phyloP scores from a whole-genome alignment of 2,113 vertebrate species.

The Elephas maximus region DNA sequence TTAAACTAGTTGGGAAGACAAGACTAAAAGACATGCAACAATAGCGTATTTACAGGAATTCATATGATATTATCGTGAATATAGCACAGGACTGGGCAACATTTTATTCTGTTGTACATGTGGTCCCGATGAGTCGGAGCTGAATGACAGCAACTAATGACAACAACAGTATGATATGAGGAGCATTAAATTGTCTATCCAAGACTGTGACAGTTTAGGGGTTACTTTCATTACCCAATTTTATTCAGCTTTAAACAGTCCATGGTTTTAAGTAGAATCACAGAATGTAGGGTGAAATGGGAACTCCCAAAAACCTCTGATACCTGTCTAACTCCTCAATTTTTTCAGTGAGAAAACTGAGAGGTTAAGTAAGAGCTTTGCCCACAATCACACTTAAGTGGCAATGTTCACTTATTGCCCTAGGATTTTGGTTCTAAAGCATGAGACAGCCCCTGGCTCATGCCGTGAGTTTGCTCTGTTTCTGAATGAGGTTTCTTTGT shows the following conservation, averaged over 20 bases:
- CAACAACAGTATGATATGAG: neutral
- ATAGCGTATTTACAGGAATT: neutral
- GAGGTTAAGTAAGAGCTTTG: neutral
- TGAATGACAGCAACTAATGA: neutral
- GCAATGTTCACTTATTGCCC: neutral
- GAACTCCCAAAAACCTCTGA: neutral
- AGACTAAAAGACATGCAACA: neutral
- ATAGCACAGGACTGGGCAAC: neutral
- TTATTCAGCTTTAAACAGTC: slow-evolving; percentile 4
- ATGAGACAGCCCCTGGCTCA: neutral
- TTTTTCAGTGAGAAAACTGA: neutral
- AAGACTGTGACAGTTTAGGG: neutral
- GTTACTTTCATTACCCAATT: neutral
- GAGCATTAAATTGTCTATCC: neutral
- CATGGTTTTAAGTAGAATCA: neutral
- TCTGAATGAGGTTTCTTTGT: neutral
- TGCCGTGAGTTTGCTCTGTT: neutral
- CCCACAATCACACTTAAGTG: neutral
- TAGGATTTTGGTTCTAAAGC: neutral
- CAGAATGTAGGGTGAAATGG: neutral
- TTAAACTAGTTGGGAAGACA: neutral
- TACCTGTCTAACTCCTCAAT: neutral
- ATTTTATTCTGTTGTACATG: neutral
- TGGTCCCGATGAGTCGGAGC: neutral
- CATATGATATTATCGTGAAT: neutral